phyloP scores from a whole-genome alignment of 2,888 invertebrate species.

The Phyto melanocephala region DNA sequence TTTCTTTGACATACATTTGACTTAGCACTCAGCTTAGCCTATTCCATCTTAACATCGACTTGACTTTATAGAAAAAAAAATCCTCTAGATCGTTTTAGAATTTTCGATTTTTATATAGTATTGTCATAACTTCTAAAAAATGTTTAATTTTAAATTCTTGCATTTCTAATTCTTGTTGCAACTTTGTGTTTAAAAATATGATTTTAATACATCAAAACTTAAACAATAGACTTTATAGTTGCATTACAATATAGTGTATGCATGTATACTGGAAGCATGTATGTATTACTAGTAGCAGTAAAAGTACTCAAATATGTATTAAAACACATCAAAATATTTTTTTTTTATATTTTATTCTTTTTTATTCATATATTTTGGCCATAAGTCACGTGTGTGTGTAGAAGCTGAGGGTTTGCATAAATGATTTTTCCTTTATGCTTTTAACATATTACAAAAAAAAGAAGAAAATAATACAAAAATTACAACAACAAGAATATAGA shows the following conservation, averaged over 20 bases:
- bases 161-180: background rate
- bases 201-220: slow-evolving; percentile 41
- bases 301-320: slow-evolving; percentile 52
- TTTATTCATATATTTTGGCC: slow-evolving; percentile 18
- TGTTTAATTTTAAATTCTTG: no score
- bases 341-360: background rate
- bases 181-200: slow-evolving; percentile 30
- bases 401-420: slow-evolving; percentile 43
- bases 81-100: no score
- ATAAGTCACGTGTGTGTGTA: slow-evolving; percentile 38
- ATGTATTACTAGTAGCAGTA: slow-evolving; percentile 6
- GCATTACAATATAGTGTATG: background rate
- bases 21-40: no score
- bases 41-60: no score
- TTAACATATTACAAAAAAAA: slow-evolving; percentile 39
- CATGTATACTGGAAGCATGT: background rate
- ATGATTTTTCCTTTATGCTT: slow-evolving; percentile 57
- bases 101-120: no score
- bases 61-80: no score
- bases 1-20: no score
- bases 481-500: slow-evolving; percentile 4
- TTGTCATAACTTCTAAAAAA: no score
- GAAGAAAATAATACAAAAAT: background rate
- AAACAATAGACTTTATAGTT: slow-evolving; percentile 34
- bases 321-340: slow-evolving; percentile 30